Conservation (phyloP, 2,113 vertebrate species). For the Channa argus region DNA sequence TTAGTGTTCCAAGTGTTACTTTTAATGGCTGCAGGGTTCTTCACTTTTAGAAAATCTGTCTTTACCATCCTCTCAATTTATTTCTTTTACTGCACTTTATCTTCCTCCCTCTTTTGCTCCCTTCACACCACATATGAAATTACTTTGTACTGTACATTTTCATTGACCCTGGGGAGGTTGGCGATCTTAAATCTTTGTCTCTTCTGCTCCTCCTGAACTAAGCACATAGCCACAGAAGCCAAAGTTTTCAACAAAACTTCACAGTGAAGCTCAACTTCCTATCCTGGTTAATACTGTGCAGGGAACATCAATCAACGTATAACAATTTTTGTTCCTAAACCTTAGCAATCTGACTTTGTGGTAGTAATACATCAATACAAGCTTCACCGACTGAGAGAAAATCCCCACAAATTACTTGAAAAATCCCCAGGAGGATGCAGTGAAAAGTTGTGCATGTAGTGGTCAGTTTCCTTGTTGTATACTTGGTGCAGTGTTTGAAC, state of each 20-base stretch:
- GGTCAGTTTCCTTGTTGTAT: slow-evolving; percentile 29
- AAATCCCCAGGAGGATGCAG: background rate
- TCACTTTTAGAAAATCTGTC: background rate
- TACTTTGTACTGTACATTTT: background rate
- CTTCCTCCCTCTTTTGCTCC: too few species aligned
- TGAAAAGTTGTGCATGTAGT: background rate
- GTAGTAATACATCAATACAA: background rate
- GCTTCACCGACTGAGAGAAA: slow-evolving; percentile 4
- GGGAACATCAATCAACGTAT: background rate
- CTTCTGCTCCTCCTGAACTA: slow-evolving; percentile 3
- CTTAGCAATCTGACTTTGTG: background rate
- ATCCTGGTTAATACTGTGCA: background rate
- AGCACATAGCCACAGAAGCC: background rate
- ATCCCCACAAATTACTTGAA: slow-evolving; percentile 16
- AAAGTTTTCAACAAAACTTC: background rate
- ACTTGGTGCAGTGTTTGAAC: slow-evolving; percentile 37
- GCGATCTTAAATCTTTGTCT: slow-evolving; percentile 3
- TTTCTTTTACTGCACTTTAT: too few species aligned
- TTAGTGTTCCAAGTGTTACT: too few species aligned
- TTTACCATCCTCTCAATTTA: background rate
- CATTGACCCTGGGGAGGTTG: slow-evolving; percentile 5
- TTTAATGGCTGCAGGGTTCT: too few species aligned
- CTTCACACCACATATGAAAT: background rate
- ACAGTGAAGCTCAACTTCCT: background rate
- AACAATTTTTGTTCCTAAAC: slow-evolving; percentile 8